Base-by-base conservation (phyloP, 35 echinoderm and acorn worm genomes). In the Stichopus chloronotus region DNA sequence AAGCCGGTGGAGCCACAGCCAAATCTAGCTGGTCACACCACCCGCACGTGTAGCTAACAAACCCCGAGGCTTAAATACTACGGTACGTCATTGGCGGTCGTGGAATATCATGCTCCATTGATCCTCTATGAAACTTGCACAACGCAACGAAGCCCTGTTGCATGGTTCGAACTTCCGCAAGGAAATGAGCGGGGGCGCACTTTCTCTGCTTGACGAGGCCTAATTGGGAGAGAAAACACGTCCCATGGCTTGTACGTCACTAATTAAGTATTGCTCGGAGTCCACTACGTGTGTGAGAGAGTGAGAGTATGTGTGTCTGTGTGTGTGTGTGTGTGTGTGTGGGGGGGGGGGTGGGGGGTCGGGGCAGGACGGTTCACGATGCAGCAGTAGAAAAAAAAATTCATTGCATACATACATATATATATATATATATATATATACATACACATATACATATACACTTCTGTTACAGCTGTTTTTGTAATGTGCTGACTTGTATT, bases 161-260 rank as follows among this genome's bases (percentile, higher is more conserved):
- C 55, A 58, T 55, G 19, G 82, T 55, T 53, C 20, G 54, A 58
- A 85, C 82, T 85, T 85, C 82, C 82, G 55, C 57, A 53, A 53
- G 82, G 82, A 85, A 85, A 85, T 85, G 53, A 85, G 52, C 82
- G 82, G 57, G 82, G 82, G 82, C 82, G 82, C 82, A 56, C 82
- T 85, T 25, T 53, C 82, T 11, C 16, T 53, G 82, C 82, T 56
- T 85, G 55, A 85, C 82, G 58, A 22, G 82, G 55, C 58, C 55
- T 85, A 85, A 85, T 85, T 58, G 82, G 82, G 6, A 25, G 76
- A 78, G 23, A 25, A 78, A 56, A 85, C 55, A 53, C n/a, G 82
- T 58, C n/a, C 54, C 54, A 14, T 3, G 5, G 58, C 82, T 85
- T 85, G 82, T 85, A 85, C 17, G 21, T 85, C 82, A 85, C n/a